These are phyloP conservation scores for Heliconius ethilla DNA, from an alignment of 2,888 invertebrate genomes.

Conservation along the genomic window DNA sequence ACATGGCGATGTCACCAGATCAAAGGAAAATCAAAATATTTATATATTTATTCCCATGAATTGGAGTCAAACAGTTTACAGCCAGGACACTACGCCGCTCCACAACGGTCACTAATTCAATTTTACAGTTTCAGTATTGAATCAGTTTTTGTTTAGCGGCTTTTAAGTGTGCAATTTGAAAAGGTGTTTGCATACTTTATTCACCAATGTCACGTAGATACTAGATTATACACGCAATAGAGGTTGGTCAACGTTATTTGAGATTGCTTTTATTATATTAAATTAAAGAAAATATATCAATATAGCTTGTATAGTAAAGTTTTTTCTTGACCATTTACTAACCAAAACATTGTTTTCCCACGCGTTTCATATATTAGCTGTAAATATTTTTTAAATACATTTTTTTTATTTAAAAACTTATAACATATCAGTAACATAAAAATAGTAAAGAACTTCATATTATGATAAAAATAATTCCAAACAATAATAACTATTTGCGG, in stretches of 20 bases:
- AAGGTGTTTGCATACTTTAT: neutral
- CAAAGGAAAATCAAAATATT: too few relatives aligned
- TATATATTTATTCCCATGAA: too few relatives aligned
- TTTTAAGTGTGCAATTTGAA: slow-evolving; percentile 4
- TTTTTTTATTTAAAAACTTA: neutral
- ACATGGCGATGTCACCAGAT: too few relatives aligned
- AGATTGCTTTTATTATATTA: neutral
- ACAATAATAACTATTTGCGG: slow-evolving; percentile 29
- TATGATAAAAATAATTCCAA: slow-evolving; percentile 24
- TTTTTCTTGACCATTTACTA: neutral
- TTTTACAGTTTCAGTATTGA: slow-evolving; percentile 2
- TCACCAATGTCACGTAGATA: slow-evolving; percentile 15
- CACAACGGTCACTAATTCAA: neutral
- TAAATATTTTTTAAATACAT: neutral
- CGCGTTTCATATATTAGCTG: neutral
- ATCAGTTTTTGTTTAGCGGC: neutral
- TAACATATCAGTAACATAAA: neutral
- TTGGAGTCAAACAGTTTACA: too few relatives aligned
- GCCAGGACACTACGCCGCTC: too few relatives aligned
- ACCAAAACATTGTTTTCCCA: neutral
- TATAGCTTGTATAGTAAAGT: neutral
- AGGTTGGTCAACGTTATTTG: neutral
- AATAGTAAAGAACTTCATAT: neutral
- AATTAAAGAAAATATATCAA: neutral
- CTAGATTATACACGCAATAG: neutral